These are phyloP conservation scores for Pterophyllum scalare DNA, from an alignment of 2,113 vertebrate genomes.

Conservation along the genomic window DNA sequence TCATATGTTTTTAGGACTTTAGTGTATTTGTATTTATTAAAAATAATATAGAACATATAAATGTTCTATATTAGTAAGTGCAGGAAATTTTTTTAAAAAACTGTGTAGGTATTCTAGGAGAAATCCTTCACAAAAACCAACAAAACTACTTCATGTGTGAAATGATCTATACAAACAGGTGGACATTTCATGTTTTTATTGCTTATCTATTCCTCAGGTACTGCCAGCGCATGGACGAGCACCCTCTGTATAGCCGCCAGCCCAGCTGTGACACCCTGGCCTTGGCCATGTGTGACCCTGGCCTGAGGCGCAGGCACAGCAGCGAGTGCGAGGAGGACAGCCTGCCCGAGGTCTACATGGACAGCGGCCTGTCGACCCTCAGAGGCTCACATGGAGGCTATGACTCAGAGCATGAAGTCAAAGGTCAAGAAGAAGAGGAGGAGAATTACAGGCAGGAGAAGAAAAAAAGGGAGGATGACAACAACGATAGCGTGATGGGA, in stretches of 20 bases:
- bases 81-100: fast-evolving
- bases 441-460: neutral
- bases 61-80: neutral
- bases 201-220: constrained; percentile 73
- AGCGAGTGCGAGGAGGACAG: constrained; percentile 91
- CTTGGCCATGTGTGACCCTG: constrained; percentile 92
- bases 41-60: neutral
- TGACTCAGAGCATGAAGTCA: constrained; percentile 89
- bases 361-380: constrained; percentile 94
- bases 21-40: neutral
- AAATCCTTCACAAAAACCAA: neutral
- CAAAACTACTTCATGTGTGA: neutral
- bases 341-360: constrained; percentile 89
- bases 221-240: constrained; percentile 84
- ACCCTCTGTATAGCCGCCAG: constrained; percentile 51
- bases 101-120: neutral
- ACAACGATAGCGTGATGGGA: constrained; percentile 74
- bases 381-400: constrained; percentile 89
- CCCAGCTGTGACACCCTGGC: constrained; percentile 86
- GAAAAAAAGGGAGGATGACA: constrained; percentile 51
- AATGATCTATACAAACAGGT: neutral
- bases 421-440: constrained; percentile 74
- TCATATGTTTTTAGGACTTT: neutral
- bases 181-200: neutral
- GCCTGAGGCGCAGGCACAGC: constrained; percentile 83